These are phyloP conservation scores for Neoniphon sammara DNA, from an alignment of 2,797 vertebrate genomes.

Conservation along the genomic window DNA sequence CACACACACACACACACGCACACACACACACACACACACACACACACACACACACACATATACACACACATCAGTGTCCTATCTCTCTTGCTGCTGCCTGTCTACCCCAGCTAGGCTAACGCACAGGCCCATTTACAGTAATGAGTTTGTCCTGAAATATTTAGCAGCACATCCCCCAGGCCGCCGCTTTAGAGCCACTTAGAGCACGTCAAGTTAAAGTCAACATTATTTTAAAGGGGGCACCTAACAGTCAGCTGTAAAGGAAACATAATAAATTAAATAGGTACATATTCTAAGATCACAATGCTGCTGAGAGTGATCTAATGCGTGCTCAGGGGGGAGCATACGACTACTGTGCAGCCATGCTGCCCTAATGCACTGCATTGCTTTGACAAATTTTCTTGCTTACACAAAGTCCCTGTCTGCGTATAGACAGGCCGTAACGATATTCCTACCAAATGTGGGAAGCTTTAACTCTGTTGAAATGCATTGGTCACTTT, in stretches of 20 bases:
- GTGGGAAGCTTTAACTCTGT: constrained; percentile 12
- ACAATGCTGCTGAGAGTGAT: constrained; percentile 53
- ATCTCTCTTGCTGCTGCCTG: constrained; percentile 69
- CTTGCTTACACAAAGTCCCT: constrained; percentile 16
- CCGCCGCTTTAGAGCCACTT: constrained; percentile 80
- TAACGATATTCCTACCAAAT: constrained; percentile 29
- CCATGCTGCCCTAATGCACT: constrained; percentile 11
- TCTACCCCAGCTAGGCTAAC: constrained; percentile 73
- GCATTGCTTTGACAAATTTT: constrained; percentile 39
- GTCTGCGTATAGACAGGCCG: constrained; percentile 26
- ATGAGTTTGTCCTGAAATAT: constrained; percentile 85
- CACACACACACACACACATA: constrained; percentile 20
- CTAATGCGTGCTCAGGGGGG: constrained; percentile 54
- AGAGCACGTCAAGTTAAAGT: constrained; percentile 81
- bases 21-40: not conserved
- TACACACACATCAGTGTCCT: constrained; percentile 59
- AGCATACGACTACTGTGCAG: constrained; percentile 25
- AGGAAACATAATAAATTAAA: constrained; percentile 78
- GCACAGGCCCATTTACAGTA: constrained; percentile 79
- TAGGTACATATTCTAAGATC: constrained; percentile 68
- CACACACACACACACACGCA: no score
- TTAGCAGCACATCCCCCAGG: constrained; percentile 80
- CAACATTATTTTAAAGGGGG: constrained; percentile 78
- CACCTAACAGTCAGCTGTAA: constrained; percentile 70
- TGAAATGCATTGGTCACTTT: constrained; percentile 41